phyloP scores from a whole-genome alignment of 2,888 invertebrate genomes.

The Eutolmus rufibarbis region DNA sequence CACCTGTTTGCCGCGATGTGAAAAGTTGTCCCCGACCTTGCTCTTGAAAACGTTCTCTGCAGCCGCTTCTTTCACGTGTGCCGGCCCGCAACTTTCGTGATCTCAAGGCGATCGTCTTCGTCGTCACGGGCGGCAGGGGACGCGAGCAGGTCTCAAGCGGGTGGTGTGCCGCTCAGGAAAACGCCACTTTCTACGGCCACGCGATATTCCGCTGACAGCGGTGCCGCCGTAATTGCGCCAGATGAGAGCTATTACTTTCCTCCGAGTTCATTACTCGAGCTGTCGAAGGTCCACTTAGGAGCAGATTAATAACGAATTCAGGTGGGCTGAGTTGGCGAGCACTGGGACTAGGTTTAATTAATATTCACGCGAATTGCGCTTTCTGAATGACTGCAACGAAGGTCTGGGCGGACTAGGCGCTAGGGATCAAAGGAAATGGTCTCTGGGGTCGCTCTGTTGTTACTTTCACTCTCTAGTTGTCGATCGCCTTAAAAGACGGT shows the following conservation, averaged over 20 bases:
- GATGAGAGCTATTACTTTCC: not conserved
- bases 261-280: conserved; percentile 11
- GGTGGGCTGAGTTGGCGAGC: not conserved
- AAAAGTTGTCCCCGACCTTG: conserved; percentile 33
- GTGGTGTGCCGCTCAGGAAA: not conserved
- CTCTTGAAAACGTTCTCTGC: not conserved
- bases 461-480: not conserved
- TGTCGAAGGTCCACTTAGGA: not conserved
- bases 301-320: not conserved
- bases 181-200: conserved; percentile 1
- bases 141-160: not conserved
- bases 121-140: not conserved
- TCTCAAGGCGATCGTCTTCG: not conserved
- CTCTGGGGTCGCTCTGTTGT: not conserved
- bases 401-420: not conserved
- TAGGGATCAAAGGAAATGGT: not conserved
- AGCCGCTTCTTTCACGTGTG: not conserved
- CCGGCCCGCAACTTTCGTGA: not conserved
- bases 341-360: not conserved
- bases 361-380: not conserved
- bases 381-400: not conserved
- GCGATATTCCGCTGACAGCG: not conserved
- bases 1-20: not conserved
- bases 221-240: not conserved
- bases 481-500: not conserved